Conservation (phyloP, 2,888 invertebrate genomes). For the Amphipyra berbera region DNA sequence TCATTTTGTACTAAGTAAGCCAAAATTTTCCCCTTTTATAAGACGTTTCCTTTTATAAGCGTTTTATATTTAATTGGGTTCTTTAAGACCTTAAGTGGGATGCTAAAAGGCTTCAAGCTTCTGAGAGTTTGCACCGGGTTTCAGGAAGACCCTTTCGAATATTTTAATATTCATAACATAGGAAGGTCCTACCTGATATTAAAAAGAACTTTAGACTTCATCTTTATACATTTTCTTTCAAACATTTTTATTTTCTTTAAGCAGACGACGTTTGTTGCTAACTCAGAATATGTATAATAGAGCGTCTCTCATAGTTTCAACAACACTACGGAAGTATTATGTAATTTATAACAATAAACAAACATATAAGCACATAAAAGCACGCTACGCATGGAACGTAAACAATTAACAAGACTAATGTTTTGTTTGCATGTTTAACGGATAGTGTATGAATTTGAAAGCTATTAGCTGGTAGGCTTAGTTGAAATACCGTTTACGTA, state of each 20-base stretch:
- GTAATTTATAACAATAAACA: slow-evolving; percentile 33
- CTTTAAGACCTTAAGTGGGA: slow-evolving; percentile 51
- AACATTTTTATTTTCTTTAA: slow-evolving; percentile 16
- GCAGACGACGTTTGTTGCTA: slow-evolving; percentile 7
- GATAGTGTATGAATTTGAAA: slow-evolving; percentile 32
- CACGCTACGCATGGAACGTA: slow-evolving; percentile 35
- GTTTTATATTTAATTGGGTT: slow-evolving; percentile 57
- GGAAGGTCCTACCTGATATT: slow-evolving; percentile 42
- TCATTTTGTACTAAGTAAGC: slow-evolving; percentile 14
- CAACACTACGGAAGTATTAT: slow-evolving; percentile 14
- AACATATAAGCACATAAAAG: slow-evolving; percentile 18
- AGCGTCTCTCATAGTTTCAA: slow-evolving; percentile 18
- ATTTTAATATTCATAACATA: slow-evolving; percentile 56
- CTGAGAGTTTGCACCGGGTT: slow-evolving; percentile 34
- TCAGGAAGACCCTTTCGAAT: slow-evolving; percentile 38
- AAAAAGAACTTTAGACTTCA: slow-evolving; percentile 43
- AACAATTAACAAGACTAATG: slow-evolving; percentile 46
- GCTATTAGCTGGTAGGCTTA: slow-evolving; percentile 30
- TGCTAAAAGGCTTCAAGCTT: slow-evolving; percentile 46
- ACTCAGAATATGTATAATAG: slow-evolving; percentile 16
- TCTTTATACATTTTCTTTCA: slow-evolving; percentile 31
- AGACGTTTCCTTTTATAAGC: slow-evolving; percentile 39
- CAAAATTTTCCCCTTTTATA: slow-evolving; percentile 15
- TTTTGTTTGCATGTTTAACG: slow-evolving; percentile 45
- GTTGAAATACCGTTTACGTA: slow-evolving; percentile 12